These are phyloP conservation scores for Amazona finschi DNA, from an alignment of 2,797 vertebrate genomes.

Conservation along the genomic window DNA sequence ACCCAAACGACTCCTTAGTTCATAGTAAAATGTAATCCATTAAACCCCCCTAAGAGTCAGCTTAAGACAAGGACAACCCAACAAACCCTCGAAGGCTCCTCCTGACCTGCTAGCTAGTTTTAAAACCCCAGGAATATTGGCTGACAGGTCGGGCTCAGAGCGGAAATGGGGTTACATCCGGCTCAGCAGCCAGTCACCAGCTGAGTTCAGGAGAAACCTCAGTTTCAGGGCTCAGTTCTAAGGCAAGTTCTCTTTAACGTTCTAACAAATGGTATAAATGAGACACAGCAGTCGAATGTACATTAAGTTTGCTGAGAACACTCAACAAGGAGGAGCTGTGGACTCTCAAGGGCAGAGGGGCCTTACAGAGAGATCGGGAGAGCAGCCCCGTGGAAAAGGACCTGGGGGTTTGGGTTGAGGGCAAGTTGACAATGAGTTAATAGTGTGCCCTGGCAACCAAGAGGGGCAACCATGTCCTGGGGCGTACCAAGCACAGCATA, in stretches of 20 bases:
- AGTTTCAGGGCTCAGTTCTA: not conserved
- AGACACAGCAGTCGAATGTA: not conserved
- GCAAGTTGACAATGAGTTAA: not conserved
- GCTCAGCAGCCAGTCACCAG: not conserved
- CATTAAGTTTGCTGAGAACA: not conserved
- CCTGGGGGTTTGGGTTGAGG: rapidly evolving
- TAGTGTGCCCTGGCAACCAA: not conserved
- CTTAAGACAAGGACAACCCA: not conserved
- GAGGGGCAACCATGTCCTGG: rapidly evolving
- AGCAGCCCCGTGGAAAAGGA: not conserved
- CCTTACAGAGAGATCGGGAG: not conserved
- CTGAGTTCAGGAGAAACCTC: not conserved
- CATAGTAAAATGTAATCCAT: not conserved
- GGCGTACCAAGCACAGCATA: not conserved
- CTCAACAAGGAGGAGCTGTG: not conserved
- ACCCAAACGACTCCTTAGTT: not conserved
- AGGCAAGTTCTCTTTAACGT: not conserved
- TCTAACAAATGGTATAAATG: not conserved
- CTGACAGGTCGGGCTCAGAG: not conserved
- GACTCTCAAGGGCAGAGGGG: not conserved
- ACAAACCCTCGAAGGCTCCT: not conserved
- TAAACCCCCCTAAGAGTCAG: too few relatives aligned
- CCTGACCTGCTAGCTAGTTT: not conserved
- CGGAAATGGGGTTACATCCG: not conserved
- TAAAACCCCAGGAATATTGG: not conserved